phyloP scores from a whole-genome alignment of 2,797 vertebrate species.

The Sebastes cheni region DNA sequence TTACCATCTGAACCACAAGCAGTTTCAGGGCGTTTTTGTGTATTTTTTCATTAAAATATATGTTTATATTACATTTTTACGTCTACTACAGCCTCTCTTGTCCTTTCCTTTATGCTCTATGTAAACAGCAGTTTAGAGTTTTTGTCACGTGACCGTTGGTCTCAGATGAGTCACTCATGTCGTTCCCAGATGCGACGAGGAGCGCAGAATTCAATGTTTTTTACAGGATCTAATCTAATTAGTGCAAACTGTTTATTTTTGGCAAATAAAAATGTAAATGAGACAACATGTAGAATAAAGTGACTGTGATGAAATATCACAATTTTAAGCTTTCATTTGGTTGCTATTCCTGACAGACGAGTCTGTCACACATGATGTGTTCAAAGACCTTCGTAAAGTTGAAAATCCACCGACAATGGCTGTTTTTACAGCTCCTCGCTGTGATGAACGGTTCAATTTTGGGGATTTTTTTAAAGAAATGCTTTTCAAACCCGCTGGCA shows the following conservation, averaged over 20 bases:
- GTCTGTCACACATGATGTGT: not conserved
- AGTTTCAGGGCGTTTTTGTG: too few species aligned
- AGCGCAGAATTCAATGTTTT: too few species aligned
- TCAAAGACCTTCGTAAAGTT: not conserved
- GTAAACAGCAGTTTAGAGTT: too few species aligned
- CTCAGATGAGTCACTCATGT: too few species aligned
- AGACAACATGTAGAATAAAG: not conserved
- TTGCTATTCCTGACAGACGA: not conserved
- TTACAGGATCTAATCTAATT: too few species aligned
- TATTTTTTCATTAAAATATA: too few species aligned
- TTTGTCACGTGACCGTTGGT: too few species aligned
- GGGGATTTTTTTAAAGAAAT: not conserved
- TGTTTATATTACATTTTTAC: too few species aligned
- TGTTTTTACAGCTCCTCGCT: not conserved
- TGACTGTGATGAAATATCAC: not conserved
- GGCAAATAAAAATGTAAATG: not conserved
- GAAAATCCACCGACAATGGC: not conserved
- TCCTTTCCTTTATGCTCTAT: too few species aligned
- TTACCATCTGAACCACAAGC: not conserved
- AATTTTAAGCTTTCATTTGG: not conserved
- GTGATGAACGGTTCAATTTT: not conserved
- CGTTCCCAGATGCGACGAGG: too few species aligned
- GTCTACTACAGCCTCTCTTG: too few species aligned
- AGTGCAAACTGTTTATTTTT: too few species aligned
- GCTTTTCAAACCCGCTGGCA: not conserved